Percentiles rank a stretch among this genome's conserved stretches.
Evolutionary conservation across 2,888 invertebrate species (phyloP).

Genomic region (Morpho helenor): DNA sequence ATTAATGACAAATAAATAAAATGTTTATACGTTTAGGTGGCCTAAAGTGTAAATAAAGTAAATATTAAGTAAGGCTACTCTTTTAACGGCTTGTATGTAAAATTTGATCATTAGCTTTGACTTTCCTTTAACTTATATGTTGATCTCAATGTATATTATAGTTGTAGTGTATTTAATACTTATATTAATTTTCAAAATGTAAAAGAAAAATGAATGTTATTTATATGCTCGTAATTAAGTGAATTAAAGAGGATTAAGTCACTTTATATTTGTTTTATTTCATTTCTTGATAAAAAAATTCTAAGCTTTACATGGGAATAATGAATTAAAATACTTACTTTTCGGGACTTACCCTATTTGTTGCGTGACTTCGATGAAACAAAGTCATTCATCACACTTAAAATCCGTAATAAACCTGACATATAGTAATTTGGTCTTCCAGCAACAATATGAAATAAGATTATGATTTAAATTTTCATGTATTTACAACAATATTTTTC

Average conservation of each 20-base stretch:
- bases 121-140: conserved; percentile 2
- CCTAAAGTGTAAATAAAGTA: conserved; percentile 27
- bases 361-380: too few relatives aligned
- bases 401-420: too few relatives aligned
- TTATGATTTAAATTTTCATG: too few relatives aligned
- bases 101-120: too few relatives aligned
- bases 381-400: too few relatives aligned
- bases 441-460: too few relatives aligned
- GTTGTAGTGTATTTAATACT: conserved; percentile 1
- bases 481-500: too few relatives aligned
- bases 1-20: conserved; percentile 1
- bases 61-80: conserved; percentile 5
- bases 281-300: background rate
- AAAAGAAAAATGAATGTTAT: conserved; percentile 36
- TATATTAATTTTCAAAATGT: conserved; percentile 25
- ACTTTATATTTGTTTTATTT: conserved; percentile 12
- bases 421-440: too few relatives aligned
- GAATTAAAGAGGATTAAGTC: conserved; percentile 43
- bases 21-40: conserved; percentile 17
- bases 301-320: too few relatives aligned
- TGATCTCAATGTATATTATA: conserved; percentile 5
- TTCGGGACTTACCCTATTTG: too few relatives aligned
- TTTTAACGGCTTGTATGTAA: background rate
- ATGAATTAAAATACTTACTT: too few relatives aligned
- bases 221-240: conserved; percentile 52